Evolutionary conservation across 2,113 vertebrate genomes (phyloP).

Genomic region (Neodontobutis hainanensis): DNA sequence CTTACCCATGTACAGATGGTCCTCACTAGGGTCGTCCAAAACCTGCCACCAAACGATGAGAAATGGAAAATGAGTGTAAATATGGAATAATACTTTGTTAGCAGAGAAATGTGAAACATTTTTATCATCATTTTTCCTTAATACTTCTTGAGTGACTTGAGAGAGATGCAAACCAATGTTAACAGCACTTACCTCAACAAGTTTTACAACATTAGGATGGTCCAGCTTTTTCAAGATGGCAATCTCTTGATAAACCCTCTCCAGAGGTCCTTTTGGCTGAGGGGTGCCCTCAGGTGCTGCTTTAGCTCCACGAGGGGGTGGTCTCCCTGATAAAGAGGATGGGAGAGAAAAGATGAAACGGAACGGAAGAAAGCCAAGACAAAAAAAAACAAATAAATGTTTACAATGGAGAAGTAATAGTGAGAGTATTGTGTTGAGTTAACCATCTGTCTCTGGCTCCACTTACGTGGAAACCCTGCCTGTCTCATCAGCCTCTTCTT

Average conservation of each 20-base stretch:
- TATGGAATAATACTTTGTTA: neutral
- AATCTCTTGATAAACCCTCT: constrained; percentile 97
- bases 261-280: constrained; percentile 90
- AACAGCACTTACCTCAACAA: constrained; percentile 86
- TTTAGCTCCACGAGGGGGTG: constrained; percentile 89
- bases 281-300: constrained; percentile 79
- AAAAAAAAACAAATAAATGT: constrained; percentile 10
- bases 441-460: constrained; percentile 51
- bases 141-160: neutral
- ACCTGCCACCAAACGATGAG: constrained; percentile 80
- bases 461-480: constrained; percentile 98
- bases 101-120: constrained; percentile 4
- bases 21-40: constrained; percentile 95
- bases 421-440: constrained; percentile 18
- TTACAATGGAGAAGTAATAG: constrained; percentile 6
- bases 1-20: constrained; percentile 99
- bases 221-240: constrained; percentile 98
- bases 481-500: constrained; percentile 97
- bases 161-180: neutral
- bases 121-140: neutral
- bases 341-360: neutral
- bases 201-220: constrained; percentile 96
- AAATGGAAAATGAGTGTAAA: constrained; percentile 40
- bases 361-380: neutral
- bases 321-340: constrained; percentile 81